Evolutionary conservation across 1,140 invertebrate species (phyloP).

Genomic region (Calycopis cecrops): DNA sequence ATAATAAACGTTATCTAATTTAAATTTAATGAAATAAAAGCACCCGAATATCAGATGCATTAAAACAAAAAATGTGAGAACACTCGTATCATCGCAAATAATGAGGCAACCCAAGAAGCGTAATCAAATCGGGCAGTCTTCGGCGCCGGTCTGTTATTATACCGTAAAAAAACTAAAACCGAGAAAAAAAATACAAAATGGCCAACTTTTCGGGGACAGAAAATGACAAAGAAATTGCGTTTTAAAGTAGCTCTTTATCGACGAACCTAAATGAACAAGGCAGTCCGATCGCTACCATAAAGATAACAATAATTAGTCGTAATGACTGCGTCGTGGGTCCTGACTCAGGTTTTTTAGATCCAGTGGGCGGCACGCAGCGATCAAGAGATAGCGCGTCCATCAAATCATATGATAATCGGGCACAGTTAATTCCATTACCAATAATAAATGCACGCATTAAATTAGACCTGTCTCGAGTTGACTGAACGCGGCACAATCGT

Average conservation of each 20-base stretch:
- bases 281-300: conserved; percentile 64
- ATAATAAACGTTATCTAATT: no score
- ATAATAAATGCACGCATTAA: conserved; percentile 74
- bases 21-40: conserved; percentile 34
- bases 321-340: conserved; percentile 52
- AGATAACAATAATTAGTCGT: conserved; percentile 72
- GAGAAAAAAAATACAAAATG: conserved; percentile 37
- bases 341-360: conserved; percentile 46
- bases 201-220: conserved; percentile 39
- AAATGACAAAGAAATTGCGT: conserved; percentile 57
- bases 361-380: conserved; percentile 58
- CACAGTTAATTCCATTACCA: conserved; percentile 71
- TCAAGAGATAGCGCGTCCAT: conserved; percentile 68
- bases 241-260: conserved; percentile 54
- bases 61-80: conserved; percentile 48
- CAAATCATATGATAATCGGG: conserved; percentile 73
- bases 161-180: conserved; percentile 38
- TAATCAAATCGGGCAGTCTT: conserved; percentile 42
- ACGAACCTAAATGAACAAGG: conserved; percentile 49
- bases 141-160: conserved; percentile 52
- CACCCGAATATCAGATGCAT: conserved; percentile 22
- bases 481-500: conserved; percentile 47
- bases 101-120: conserved; percentile 49
- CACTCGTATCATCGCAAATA: conserved; percentile 63
- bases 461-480: conserved; percentile 69